Conservation (phyloP, 2,113 vertebrate species). For the Corynorhinus townsendii region DNA sequence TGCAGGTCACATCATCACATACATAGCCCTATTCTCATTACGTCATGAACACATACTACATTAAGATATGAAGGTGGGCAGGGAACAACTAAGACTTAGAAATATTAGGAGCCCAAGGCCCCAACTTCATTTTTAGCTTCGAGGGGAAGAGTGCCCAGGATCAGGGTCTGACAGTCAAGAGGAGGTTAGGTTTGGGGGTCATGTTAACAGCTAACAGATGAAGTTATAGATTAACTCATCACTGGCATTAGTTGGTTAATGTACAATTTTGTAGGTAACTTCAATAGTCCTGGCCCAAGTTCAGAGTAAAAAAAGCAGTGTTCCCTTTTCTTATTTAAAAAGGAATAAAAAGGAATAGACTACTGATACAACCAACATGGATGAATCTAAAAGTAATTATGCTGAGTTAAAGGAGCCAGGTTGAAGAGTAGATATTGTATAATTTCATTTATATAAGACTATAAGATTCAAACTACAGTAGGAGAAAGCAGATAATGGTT, state of each 20-base stretch:
- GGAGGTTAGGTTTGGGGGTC: slow-evolving; percentile 64
- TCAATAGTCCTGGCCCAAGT: slow-evolving; percentile 64
- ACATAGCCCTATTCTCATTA: not conserved
- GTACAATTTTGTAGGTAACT: slow-evolving; percentile 74
- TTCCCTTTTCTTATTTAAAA: slow-evolving; percentile 20
- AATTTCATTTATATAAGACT: slow-evolving; percentile 5
- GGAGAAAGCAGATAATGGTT: not conserved
- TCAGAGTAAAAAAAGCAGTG: not conserved
- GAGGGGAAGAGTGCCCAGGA: not conserved
- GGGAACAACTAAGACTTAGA: not conserved
- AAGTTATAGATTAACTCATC: slow-evolving; percentile 83
- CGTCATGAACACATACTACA: not conserved
- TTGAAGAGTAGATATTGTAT: not conserved
- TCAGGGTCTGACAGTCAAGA: slow-evolving; percentile 41
- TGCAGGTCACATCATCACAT: not conserved
- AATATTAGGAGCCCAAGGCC: not conserved
- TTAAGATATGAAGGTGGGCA: not conserved
- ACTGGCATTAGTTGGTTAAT: slow-evolving; percentile 80
- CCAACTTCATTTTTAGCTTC: not conserved
- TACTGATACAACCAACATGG: not conserved
- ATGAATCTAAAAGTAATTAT: slow-evolving; percentile 14
- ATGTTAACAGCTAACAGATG: slow-evolving; percentile 71
- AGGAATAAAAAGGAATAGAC: not conserved
- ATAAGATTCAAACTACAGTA: slow-evolving; percentile 26
- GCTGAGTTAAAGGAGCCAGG: not conserved